phyloP scores from a whole-genome alignment of 2,888 invertebrate species.

The Anorthoa munda region DNA sequence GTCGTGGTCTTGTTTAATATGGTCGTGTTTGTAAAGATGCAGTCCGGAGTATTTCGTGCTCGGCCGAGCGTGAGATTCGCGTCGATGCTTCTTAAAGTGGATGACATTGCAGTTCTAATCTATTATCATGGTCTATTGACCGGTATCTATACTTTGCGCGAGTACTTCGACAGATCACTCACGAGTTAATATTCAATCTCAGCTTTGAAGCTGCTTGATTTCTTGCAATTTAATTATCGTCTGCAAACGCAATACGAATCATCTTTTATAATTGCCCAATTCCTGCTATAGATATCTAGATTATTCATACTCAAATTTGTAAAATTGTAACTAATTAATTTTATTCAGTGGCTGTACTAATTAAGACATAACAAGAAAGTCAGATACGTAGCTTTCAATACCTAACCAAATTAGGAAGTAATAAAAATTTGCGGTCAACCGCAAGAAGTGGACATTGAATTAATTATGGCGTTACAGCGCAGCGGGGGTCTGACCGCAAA shows the following conservation, averaged over 20 bases:
- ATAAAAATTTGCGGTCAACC: slow-evolving; percentile 77
- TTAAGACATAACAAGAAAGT: slow-evolving; percentile 65
- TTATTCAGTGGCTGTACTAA: slow-evolving; percentile 39
- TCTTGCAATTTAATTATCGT: slow-evolving; percentile 21
- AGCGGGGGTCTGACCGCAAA: slow-evolving; percentile 75
- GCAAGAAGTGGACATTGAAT: slow-evolving; percentile 76
- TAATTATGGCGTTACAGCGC: slow-evolving; percentile 76
- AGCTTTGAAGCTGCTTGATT: slow-evolving; percentile 21
- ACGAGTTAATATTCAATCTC: slow-evolving; percentile 40
- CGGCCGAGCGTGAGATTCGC: slow-evolving; percentile 69
- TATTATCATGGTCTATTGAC: slow-evolving; percentile 75
- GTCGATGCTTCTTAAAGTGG: slow-evolving; percentile 74
- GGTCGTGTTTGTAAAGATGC: slow-evolving; percentile 69
- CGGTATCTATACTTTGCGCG: slow-evolving; percentile 58
- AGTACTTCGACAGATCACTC: slow-evolving; percentile 40
- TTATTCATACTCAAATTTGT: not conserved
- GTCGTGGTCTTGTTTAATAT: slow-evolving; percentile 73
- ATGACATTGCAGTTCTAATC: slow-evolving; percentile 80
- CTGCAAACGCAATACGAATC: slow-evolving; percentile 34
- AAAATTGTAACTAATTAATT: slow-evolving; percentile 3
- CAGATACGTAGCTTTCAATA: slow-evolving; percentile 62
- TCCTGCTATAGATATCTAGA: slow-evolving; percentile 10
- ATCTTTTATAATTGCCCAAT: slow-evolving; percentile 34
- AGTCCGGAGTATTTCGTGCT: slow-evolving; percentile 69
- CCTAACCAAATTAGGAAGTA: slow-evolving; percentile 72